A percentile compares a stretch with the other conserved stretches of the same genome.
Evolutionary conservation across 2,797 vertebrate species (phyloP).

Genomic region (Parauchenoglanis ngamensis): DNA sequence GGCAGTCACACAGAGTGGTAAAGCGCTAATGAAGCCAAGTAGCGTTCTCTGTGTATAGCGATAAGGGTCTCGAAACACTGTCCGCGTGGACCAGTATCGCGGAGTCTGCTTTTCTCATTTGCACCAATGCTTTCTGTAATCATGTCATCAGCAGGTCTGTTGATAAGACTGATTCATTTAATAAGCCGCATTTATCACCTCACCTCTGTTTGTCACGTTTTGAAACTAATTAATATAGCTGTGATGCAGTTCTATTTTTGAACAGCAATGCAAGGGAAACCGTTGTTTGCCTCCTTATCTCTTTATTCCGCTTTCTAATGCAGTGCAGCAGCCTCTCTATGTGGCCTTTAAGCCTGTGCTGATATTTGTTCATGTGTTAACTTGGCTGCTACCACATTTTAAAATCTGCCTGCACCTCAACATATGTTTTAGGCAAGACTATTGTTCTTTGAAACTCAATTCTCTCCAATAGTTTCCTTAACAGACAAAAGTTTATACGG

Average conservation of each 20-base stretch:
- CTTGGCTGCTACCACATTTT: neutral
- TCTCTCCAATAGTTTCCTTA: neutral
- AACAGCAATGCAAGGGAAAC: constrained; percentile 1
- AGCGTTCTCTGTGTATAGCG: neutral
- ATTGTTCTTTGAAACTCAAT: neutral
- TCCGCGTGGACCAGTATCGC: neutral
- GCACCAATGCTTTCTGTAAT: constrained; percentile 5
- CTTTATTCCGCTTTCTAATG: constrained; percentile 17
- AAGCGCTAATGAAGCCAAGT: constrained; percentile 42
- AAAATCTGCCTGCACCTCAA: neutral
- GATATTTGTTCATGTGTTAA: neutral
- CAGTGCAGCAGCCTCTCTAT: neutral
- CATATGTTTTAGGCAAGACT: neutral
- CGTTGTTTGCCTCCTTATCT: neutral
- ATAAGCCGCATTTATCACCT: constrained; percentile 37
- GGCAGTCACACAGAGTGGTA: neutral
- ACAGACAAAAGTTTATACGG: neutral
- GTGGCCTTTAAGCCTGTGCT: neutral
- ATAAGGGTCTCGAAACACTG: constrained; percentile 24
- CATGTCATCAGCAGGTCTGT: constrained; percentile 19
- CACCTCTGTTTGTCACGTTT: constrained; percentile 27
- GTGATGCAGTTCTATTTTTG: constrained; percentile 35
- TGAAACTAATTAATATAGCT: constrained; percentile 48
- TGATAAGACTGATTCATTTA: neutral
- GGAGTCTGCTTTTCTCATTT: neutral